Evolutionary conservation across 2,113 vertebrate genomes (phyloP).

Genomic region (Chamaea fasciata): DNA sequence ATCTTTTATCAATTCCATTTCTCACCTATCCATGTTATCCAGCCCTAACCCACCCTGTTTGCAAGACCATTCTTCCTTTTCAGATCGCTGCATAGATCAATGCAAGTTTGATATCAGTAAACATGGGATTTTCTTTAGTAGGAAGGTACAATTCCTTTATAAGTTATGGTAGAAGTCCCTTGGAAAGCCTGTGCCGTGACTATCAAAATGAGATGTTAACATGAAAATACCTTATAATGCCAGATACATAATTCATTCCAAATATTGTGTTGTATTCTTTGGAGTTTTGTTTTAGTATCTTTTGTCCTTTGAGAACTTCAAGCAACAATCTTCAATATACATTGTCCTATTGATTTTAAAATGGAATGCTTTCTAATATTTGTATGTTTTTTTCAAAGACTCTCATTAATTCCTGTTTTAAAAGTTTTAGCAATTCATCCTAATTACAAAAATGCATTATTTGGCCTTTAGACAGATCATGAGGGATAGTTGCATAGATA

Average conservation of each 20-base stretch:
- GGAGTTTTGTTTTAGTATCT: background rate
- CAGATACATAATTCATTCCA: background rate
- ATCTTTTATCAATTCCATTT: background rate
- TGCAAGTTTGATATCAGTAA: background rate
- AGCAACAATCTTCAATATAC: background rate
- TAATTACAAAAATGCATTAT: background rate
- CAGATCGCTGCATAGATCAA: background rate
- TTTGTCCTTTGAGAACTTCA: background rate
- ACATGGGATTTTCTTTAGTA: background rate
- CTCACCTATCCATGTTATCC: background rate
- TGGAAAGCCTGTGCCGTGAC: background rate
- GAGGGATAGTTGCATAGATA: background rate
- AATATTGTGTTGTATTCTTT: background rate
- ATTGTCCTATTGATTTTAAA: background rate
- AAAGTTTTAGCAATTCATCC: background rate
- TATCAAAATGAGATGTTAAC: background rate
- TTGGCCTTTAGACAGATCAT: background rate
- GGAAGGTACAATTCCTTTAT: background rate
- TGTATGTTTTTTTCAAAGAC: background rate
- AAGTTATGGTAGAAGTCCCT: background rate
- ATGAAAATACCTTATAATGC: background rate
- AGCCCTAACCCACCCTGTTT: background rate
- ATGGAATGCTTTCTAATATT: background rate
- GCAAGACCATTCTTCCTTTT: background rate
- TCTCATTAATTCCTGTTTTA: background rate